Base-by-base conservation (phyloP, 2,797 vertebrate genomes). In the Gymnothorax javanicus region DNA sequence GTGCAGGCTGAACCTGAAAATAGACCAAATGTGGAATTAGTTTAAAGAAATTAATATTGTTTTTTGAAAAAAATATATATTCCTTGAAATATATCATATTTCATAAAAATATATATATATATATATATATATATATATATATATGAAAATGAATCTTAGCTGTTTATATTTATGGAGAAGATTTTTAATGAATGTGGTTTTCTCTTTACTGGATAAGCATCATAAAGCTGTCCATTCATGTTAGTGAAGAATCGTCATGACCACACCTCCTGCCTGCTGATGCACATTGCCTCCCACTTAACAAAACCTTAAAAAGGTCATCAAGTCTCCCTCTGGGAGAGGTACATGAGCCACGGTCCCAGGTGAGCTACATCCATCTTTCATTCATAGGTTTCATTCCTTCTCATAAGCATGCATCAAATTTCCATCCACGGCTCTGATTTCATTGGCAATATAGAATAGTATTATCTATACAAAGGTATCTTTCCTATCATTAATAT, bases 271-370 rank as follows among this genome's bases (percentile, higher is more conserved):
- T 85, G 50, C 83, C 58, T 86, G 69, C 88, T 90, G 77, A 89
- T 86, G 60, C 83, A 83, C 82, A 52, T 90, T 82, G 73, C 86
- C 85, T 89, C 87, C 87, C 83, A 84, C 87, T 81, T 56, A 59
- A 64, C 60, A 54, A 87, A 62, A 58, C 69, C 73, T 90, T 91
- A 92, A 92, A 93, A 92, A 86, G 88, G 89, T 83, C 79, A n/a
- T 81, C 58, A 85, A 88, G 87, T 23, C 73, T 73, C 43, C 57
- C 73, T 81, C 33, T 52, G 54, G 69, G 83, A 85, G 79, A 82
- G 50, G 9, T 57, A 85, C 54, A 54, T 33, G 77, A 56, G 62
- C 86, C 86, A 54, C 84, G 69, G 81, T 89, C 69, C 75, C 25
- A 81, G 85, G 83, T 25, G 56, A n/a, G 64, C 43, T 57, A 57